Conservation (phyloP, 2,888 invertebrate species). For the Pristionchus fissidentatus region DNA sequence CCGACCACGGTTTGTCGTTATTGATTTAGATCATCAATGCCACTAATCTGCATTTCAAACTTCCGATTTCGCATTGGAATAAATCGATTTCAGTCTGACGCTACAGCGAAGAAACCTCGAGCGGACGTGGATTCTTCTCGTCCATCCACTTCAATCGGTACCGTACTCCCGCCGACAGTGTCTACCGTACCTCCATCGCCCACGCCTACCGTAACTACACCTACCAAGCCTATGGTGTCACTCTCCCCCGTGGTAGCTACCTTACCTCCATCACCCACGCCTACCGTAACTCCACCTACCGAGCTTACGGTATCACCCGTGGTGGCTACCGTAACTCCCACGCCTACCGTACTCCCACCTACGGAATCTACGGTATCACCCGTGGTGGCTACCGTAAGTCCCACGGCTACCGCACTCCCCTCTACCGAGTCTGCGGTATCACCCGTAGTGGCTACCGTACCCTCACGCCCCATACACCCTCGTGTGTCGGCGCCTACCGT, state of each 20-base stretch:
- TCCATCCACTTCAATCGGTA: not conserved
- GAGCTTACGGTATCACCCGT: not conserved
- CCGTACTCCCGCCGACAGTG: too few species aligned
- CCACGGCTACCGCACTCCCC: not conserved
- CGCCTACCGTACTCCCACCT: too few species aligned
- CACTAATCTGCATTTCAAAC: not conserved
- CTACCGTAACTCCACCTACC: not conserved
- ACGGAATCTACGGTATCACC: too few species aligned
- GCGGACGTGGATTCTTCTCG: not conserved
- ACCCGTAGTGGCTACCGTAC: not conserved
- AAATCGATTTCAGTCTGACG: not conserved
- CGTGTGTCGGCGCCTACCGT: too few species aligned
- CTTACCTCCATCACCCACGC: not conserved
- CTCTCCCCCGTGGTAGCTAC: too few species aligned
- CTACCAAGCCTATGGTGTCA: too few species aligned
- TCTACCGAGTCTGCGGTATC: not conserved
- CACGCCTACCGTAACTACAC: too few species aligned
- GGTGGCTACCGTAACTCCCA: not conserved
- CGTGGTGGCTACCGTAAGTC: too few species aligned
- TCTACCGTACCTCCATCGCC: not conserved
- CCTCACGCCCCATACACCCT: too few species aligned
- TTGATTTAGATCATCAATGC: not conserved
- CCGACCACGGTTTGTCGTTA: not conserved
- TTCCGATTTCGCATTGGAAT: not conserved
- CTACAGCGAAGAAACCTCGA: not conserved